Evolutionary conservation across 2,797 vertebrate species (phyloP), one percentile per base, ranked within the genome.

Genomic region (Aselliscus stoliczkanus): DNA sequence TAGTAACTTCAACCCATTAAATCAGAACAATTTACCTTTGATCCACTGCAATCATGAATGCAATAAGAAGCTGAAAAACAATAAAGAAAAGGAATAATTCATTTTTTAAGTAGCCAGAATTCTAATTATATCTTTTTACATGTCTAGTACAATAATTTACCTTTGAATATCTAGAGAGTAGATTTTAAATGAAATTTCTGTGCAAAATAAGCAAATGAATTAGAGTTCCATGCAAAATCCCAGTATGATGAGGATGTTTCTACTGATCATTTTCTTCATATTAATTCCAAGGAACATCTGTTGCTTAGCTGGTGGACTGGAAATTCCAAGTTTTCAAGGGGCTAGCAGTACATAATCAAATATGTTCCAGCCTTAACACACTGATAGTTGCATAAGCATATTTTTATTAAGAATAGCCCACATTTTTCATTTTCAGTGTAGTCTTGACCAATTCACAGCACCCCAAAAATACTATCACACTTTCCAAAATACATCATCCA

Each of bases 1-100:
- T 25, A 58, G 44, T 94, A 58, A 96, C 67, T 77, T 95, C 83
- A 92, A 56, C 82, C 69, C n/a, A 75, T 70, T 95, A 93, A 95
- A 65, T 87, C 34, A 81, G 75, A 96, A 89, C 23, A 90, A 69
- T 73, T 95, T 86, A 87, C 50, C 42, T 95, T 62, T 42, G 12
- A 85, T 85, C 42, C 67, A 31, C 13, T 81, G 47, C 52, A 93
- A 52, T 88, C 23, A 58, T 56, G 54, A 89, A 65, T 37, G 2
- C 15, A 84, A 82, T 79, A 75, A 88, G 84, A 47, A 76, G 67
- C 1, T 79, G 31, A 39, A 18, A 90, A 93, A 95, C 14, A 95
- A 93, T 54, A 73, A 95, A 89, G 37, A 69, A n/a, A 80, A 75
- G 2, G 29, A 79, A 93, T 90, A 60, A 95, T 95, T 84, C 73